Evolutionary conservation across 2,113 vertebrate genomes (phyloP).

Genomic region (Glareola pratincola): DNA sequence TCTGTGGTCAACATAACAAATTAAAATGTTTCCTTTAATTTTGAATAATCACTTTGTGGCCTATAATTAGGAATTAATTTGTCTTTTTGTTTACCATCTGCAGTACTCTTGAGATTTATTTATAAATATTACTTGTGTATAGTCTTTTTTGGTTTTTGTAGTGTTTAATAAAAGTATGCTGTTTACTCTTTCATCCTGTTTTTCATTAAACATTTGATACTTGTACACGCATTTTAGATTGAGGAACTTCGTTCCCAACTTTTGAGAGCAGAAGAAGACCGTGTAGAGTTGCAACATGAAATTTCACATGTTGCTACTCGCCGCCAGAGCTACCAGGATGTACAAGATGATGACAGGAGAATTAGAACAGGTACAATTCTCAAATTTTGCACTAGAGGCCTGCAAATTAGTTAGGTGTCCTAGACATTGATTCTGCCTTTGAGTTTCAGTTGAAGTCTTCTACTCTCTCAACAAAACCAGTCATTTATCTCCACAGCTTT

Average conservation of each 20-base stretch:
- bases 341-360: slow-evolving; percentile 71
- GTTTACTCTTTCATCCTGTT: neutral
- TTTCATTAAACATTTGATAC: neutral
- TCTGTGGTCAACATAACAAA: neutral
- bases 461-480: neutral
- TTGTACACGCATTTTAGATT: slow-evolving; percentile 73
- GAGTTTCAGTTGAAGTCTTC: neutral
- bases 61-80: neutral
- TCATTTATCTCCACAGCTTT: neutral
- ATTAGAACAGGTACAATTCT: slow-evolving; percentile 66
- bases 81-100: neutral
- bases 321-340: slow-evolving; percentile 60
- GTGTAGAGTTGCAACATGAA: slow-evolving; percentile 77
- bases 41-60: neutral
- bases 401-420: neutral
- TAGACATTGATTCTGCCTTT: neutral
- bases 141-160: neutral
- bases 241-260: slow-evolving; percentile 85
- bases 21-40: neutral
- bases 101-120: neutral
- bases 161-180: neutral
- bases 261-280: slow-evolving; percentile 78
- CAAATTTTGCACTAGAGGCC: neutral
- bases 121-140: neutral
- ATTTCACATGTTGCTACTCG: slow-evolving; percentile 64